Base-by-base conservation (phyloP, 2,113 vertebrate genomes). In the Rhadina sibilatrix region DNA sequence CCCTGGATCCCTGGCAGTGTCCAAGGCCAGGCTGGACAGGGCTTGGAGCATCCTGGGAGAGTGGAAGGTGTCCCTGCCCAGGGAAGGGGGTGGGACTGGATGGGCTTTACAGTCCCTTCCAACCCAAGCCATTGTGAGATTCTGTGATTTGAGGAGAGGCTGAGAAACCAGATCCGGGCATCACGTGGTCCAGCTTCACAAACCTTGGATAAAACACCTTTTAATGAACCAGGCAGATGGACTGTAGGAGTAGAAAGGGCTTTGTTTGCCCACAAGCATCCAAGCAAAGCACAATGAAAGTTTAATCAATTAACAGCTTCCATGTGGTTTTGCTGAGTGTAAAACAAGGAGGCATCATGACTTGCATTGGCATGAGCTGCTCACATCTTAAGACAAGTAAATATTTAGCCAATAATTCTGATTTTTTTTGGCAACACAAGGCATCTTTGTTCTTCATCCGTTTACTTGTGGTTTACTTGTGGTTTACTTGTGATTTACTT, bases 321-420 rank as follows among this genome's bases (percentile, higher is more conserved):
- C 78, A 16, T 63, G 63, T 37, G 54, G 33, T 79, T 89, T 83
- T 83, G 30, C n/a, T 37, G 76, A 80, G 46, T 17, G 15, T 56
- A 78, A 74, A 90, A 63, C 50, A 90, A 74, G 23, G 78, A 56
- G 64, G 56, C 78, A 79, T 44, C 60, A 18, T 37, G 80, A 64
- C 35, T 91, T 70, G 50, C 59, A 38, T n/a, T 86, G 52, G 79
- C 82, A 83, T 33, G 64, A 91, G 63, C 75, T 93, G n/a, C 78
- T 93, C 83, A 47, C 25, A 70, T 88, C 50, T 77, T 80, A 44
- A 93, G 28, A 57, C n/a, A 71, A 86, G 76, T 77, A 96, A 95
- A 96, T 93, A 96, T 94, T 96, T 93, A 77, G 50, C 50, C 66
- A 91, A 88, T 80, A 83, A 56, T 79, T 93, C 35, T 14, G 59